Conservation (phyloP, 2,797 vertebrate species). For the Glyptemys insculpta region DNA sequence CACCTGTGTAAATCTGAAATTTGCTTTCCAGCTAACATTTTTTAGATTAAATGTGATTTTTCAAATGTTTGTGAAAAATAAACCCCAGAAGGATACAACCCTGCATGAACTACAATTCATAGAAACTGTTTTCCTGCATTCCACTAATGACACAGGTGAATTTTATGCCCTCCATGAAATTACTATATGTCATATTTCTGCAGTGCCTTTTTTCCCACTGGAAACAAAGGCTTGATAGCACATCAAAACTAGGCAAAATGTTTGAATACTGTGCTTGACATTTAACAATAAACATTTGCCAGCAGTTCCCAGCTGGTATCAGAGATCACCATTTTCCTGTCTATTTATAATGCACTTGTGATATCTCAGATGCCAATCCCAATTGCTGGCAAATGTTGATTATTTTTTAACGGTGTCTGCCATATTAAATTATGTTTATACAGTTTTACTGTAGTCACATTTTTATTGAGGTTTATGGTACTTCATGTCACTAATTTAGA, state of each 20-base stretch:
- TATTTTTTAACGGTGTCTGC: background rate
- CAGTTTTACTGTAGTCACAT: background rate
- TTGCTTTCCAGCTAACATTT: slow-evolving; percentile 33
- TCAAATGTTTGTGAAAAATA: background rate
- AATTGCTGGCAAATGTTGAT: background rate
- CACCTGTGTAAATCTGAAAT: background rate
- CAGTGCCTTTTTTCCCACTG: background rate
- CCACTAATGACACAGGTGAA: background rate
- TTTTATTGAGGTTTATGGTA: accelerated
- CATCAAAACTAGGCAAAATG: background rate
- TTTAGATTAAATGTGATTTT: slow-evolving; percentile 28
- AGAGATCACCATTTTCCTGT: background rate
- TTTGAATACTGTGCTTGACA: background rate
- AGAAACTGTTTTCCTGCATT: background rate
- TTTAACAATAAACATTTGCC: slow-evolving; percentile 7
- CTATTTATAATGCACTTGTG: background rate
- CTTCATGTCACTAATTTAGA: background rate
- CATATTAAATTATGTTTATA: background rate
- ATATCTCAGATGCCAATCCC: background rate
- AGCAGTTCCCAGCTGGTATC: background rate
- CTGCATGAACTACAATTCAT: slow-evolving; percentile 12
- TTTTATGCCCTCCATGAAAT: background rate
- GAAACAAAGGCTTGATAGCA: background rate
- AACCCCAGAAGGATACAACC: background rate
- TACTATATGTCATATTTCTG: background rate